phyloP scores from a whole-genome alignment of 2,888 invertebrate species.

The Oligia strigilis region DNA sequence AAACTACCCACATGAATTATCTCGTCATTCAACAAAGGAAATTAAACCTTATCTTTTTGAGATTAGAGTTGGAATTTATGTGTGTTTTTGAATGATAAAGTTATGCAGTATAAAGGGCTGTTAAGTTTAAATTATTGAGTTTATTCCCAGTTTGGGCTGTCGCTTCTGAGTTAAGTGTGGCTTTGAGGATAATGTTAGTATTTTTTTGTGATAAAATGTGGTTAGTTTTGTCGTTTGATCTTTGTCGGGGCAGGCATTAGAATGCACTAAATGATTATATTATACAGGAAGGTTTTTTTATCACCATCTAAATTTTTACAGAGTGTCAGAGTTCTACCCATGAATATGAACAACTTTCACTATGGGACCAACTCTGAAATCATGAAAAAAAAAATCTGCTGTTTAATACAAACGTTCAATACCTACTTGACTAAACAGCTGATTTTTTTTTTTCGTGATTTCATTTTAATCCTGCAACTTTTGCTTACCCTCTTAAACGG shows the following conservation, averaged over 20 bases:
- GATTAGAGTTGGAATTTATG: slow-evolving; percentile 9
- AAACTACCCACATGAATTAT: slow-evolving; percentile 46
- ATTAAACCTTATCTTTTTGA: slow-evolving; percentile 5
- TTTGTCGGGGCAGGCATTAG: background rate
- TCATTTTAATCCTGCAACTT: no score
- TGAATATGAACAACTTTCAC: no score
- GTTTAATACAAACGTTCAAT: no score
- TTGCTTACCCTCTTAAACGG: background rate
- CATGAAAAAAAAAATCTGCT: no score
- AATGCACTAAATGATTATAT: background rate
- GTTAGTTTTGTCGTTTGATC: background rate
- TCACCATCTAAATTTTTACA: no score
- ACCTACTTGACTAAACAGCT: no score
- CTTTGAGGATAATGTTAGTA: background rate
- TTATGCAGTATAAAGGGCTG: slow-evolving; percentile 44
- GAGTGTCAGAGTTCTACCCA: no score
- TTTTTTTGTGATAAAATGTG: slow-evolving; percentile 1
- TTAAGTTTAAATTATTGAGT: slow-evolving; percentile 61
- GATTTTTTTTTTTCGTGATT: no score
- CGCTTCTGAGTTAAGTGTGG: slow-evolving; percentile 24
- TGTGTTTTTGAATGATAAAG: slow-evolving; percentile 20
- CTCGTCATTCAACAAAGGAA: slow-evolving; percentile 14
- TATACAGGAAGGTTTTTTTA: no score
- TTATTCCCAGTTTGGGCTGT: slow-evolving; percentile 43
- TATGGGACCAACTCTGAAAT: no score